Conservation (phyloP, 2,797 vertebrate genomes). For the Ptychobarbus kaznakovi region DNA sequence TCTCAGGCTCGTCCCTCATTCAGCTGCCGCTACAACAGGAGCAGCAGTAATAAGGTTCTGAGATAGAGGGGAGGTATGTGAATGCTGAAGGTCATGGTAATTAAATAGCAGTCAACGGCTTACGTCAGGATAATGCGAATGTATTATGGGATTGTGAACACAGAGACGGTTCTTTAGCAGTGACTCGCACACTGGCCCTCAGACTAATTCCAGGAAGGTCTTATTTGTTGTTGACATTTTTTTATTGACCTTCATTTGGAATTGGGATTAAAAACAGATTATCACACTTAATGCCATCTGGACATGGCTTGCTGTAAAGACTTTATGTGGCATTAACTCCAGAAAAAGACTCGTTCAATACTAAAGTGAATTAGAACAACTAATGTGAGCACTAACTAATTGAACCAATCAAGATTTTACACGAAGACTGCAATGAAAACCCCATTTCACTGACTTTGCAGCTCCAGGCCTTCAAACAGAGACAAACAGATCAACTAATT, state of each 20-base stretch:
- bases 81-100: conserved; percentile 53
- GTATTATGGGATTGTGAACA: conserved; percentile 45
- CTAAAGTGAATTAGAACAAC: conserved; percentile 50
- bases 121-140: conserved; percentile 35
- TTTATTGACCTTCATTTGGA: conserved; percentile 41
- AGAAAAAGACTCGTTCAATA: conserved; percentile 50
- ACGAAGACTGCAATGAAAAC: conserved; percentile 35
- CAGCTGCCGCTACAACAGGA: conserved; percentile 17
- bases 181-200: neutral
- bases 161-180: conserved; percentile 18
- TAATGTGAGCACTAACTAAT: conserved; percentile 54
- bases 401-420: conserved; percentile 48
- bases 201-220: conserved; percentile 43
- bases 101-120: conserved; percentile 49
- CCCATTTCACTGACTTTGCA: conserved; percentile 32
- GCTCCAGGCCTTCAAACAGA: conserved; percentile 14
- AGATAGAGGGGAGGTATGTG: conserved; percentile 43
- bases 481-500: conserved; percentile 18
- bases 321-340: conserved; percentile 43
- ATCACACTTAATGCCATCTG: conserved; percentile 46
- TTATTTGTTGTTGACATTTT: conserved; percentile 26
- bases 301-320: conserved; percentile 51
- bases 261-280: conserved; percentile 53
- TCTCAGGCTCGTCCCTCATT: conserved; percentile 27
- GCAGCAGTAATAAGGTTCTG: conserved; percentile 36